Base-by-base conservation (phyloP, 2,797 vertebrate species). In the Eospalax fontanierii region DNA sequence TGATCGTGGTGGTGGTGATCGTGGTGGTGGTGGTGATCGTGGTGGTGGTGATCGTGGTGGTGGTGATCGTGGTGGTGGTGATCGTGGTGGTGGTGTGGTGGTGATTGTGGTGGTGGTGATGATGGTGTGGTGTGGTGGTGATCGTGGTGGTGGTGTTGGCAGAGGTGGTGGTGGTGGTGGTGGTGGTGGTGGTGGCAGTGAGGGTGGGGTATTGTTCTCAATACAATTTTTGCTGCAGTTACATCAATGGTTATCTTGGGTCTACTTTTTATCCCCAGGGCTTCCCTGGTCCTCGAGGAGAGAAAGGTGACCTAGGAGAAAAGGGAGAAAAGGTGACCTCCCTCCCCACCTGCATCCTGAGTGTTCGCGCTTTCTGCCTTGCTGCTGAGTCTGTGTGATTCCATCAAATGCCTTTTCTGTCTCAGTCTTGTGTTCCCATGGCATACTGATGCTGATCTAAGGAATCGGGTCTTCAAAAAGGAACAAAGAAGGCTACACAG, bases 301-400 rank as follows among this genome's bases (percentile, higher is more conserved):
- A 99, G 97, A 99, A 99, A 98, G 99, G 99, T 98, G 99, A 99
- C 98, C 96, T 98, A 98, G 99, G 99, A 99, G 99, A 99, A 98
- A 99, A 99, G 99, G 99, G 99, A 99, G 99, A 99, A 99, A 99
- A 99, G 99, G 99, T 99, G 99, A 99, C 95, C 91, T 93, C 74
- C 89, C 93, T 59, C 95, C 73, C 76, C 93, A 71, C 97, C 96
- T 66, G 79, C 63, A 80, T 90, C 93, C 92, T 95, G 95, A 68
- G 97, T 97, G 86, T 82, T 96, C 94, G 79, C 89, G 33, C 95
- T 95, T 93, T 94, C 96, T 95, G 81, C 96, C 97, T 80, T 94
- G 73, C 94, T 97, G 74, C 96, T 91, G 88, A 71, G 73, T 54
- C 24, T 74, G 82, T 95, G 85, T 21, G 68, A 93, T 90, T 85